Evolutionary conservation across 2,797 vertebrate genomes (phyloP).

Genomic region (Hypotaenidia philippensis): DNA sequence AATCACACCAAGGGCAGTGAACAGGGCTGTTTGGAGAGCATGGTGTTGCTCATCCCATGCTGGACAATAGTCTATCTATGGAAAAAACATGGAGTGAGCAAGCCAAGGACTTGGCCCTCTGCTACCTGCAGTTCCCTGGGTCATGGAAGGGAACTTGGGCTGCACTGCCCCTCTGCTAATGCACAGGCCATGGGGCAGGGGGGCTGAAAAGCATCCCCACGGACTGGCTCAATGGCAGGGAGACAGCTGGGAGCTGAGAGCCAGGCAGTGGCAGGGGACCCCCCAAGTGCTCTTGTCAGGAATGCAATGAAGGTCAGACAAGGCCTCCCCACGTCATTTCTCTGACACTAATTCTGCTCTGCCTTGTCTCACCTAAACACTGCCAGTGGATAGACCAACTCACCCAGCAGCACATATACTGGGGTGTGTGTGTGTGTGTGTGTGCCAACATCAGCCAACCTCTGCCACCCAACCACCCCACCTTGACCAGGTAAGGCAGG

Average conservation of each 20-base stretch:
- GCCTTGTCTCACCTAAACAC: neutral
- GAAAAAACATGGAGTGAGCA: neutral
- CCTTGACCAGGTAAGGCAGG: neutral
- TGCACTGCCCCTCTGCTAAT: neutral
- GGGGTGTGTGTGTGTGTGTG: neutral
- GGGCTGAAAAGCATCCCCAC: neutral
- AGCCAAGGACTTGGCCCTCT: neutral
- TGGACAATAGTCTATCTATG: neutral
- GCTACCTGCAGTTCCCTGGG: neutral
- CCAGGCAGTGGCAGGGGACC: neutral
- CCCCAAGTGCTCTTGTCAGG: neutral
- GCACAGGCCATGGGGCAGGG: neutral
- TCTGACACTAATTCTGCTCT: neutral
- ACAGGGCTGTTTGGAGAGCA: neutral
- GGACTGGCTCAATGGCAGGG: neutral
- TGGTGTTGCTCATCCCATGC: neutral
- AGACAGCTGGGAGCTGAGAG: neutral
- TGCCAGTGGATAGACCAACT: neutral
- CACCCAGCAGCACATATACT: neutral
- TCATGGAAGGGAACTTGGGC: neutral
- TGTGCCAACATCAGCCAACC: neutral
- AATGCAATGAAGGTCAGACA: neutral
- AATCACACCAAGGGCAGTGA: neutral
- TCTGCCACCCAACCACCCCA: neutral
- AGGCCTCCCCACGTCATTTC: neutral